Evolutionary conservation across 2,113 vertebrate species (phyloP).

Genomic region (Leuciscus idus): DNA sequence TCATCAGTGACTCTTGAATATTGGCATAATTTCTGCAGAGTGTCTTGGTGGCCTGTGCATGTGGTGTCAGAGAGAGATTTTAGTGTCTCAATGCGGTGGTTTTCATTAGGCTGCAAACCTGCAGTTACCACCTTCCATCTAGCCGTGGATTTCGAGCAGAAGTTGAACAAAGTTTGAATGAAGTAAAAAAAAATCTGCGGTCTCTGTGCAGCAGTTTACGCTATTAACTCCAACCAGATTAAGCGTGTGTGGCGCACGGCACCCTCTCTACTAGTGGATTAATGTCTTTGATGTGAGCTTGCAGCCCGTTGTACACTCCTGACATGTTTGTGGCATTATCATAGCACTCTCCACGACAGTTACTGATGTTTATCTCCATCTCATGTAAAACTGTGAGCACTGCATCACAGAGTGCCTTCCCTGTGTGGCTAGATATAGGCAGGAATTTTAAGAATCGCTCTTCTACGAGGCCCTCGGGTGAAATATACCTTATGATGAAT

Average conservation of each 20-base stretch:
- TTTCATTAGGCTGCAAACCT: no score
- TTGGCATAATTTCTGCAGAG: no score
- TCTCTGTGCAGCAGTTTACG: no score
- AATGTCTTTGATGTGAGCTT: constrained; percentile 1
- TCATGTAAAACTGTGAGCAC: neutral
- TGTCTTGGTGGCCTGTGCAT: no score
- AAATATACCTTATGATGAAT: neutral
- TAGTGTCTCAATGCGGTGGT: no score
- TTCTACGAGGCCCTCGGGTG: neutral
- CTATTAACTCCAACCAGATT: no score
- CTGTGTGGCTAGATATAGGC: neutral
- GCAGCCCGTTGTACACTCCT: neutral
- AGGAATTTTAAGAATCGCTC: neutral
- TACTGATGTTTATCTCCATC: neutral
- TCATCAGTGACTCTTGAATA: no score
- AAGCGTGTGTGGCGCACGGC: neutral
- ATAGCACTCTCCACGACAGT: neutral
- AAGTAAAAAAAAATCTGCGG: no score
- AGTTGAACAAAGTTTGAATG: no score
- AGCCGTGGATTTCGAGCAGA: no score
- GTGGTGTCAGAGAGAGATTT: no score
- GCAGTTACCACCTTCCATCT: no score
- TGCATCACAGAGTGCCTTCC: neutral
- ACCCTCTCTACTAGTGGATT: constrained; percentile 3
- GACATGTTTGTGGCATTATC: neutral